Evolutionary conservation across 2,888 invertebrate genomes (phyloP).

Genomic region (Hydropsyche betteni): DNA sequence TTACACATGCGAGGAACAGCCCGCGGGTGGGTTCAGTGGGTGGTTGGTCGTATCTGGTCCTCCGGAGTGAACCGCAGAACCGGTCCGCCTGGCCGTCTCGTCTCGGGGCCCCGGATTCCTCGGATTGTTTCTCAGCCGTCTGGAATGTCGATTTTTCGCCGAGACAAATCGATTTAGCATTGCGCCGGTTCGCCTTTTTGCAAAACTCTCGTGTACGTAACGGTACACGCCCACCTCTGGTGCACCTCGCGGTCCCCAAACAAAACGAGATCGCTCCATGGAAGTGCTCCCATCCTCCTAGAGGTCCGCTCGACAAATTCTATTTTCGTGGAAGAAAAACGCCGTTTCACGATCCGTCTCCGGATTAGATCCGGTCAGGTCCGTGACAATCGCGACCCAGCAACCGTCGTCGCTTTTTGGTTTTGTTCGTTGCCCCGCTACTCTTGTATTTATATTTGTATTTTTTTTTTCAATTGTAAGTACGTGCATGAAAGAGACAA

Average conservation of each 20-base stretch:
- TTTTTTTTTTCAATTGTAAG: constrained; percentile 1
- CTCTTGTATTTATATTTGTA: neutral
- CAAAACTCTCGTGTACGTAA: constrained; percentile 5
- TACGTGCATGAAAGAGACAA: too few species aligned
- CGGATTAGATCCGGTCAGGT: constrained; percentile 23
- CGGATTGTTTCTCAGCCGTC: constrained; percentile 22
- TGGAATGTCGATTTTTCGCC: constrained; percentile 34
- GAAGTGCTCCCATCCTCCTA: too few species aligned
- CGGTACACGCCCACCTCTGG: constrained; percentile 17
- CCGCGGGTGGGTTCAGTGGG: too few species aligned
- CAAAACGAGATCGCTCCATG: too few species aligned
- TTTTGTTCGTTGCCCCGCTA: too few species aligned
- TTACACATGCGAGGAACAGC: too few species aligned
- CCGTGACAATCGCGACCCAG: constrained; percentile 24
- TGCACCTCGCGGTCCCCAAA: neutral
- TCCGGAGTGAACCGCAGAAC: neutral
- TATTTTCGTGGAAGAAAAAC: too few species aligned
- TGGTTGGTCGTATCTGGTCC: neutral
- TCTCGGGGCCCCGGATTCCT: constrained; percentile 13
- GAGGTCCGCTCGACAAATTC: too few species aligned
- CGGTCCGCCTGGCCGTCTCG: constrained; percentile 5
- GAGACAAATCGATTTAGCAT: constrained; percentile 22
- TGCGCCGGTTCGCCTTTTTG: neutral
- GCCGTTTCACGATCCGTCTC: neutral
- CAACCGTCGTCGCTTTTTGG: too few species aligned